A percentile compares a stretch with the other conserved stretches of the same genome.
Conservation (phyloP, 2,797 vertebrate genomes). For the Eurystomus glaucurus region DNA sequence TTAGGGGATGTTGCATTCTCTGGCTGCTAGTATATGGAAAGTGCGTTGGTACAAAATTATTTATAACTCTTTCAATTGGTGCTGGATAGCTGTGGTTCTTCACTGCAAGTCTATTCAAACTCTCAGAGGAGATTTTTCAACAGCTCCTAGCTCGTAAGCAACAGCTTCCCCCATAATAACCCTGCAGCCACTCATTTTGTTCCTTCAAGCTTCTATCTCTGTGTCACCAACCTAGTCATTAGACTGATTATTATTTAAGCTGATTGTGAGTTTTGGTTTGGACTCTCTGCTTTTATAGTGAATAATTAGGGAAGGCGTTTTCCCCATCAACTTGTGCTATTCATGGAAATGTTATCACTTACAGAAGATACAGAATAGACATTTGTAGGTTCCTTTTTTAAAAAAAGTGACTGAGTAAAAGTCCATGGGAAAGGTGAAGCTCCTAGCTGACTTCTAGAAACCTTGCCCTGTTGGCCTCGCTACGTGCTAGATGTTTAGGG, state of each 20-base stretch:
- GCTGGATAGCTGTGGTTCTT: background rate
- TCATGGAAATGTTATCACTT: slow-evolving; percentile 16
- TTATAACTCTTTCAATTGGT: background rate
- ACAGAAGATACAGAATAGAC: background rate
- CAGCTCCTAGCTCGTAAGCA: background rate
- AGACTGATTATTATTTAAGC: background rate
- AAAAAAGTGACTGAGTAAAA: background rate
- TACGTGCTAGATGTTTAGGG: background rate
- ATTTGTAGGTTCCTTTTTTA: background rate
- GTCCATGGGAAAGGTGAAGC: background rate
- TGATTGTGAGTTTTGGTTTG: slow-evolving; percentile 29
- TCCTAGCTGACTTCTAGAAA: background rate
- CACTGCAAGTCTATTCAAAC: background rate
- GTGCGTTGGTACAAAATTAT: background rate
- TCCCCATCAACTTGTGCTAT: background rate
- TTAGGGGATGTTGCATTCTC: background rate
- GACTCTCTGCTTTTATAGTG: background rate
- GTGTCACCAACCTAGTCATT: slow-evolving; percentile 4
- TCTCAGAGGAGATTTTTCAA: slow-evolving; percentile 20
- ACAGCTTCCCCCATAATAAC: background rate
- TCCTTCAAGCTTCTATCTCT: slow-evolving; percentile 2
- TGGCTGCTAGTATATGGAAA: background rate
- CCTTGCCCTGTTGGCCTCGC: background rate
- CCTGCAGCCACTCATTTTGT: background rate
- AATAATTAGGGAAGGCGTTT: slow-evolving; percentile 22